Conservation (phyloP, 2,113 vertebrate species). For the Daphoenositta chrysoptera region DNA sequence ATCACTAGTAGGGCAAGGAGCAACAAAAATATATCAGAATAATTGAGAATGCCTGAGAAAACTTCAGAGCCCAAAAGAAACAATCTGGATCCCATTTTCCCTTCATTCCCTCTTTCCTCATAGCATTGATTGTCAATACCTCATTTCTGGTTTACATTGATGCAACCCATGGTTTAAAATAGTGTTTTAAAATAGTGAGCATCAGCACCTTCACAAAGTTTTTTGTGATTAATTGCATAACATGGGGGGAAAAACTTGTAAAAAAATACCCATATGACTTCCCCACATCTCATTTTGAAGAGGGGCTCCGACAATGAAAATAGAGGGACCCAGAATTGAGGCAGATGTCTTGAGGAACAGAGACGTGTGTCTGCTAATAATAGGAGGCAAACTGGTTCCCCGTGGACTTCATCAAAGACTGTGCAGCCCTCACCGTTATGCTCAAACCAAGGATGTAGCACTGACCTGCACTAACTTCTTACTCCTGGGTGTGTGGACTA, state of each 20-base stretch:
- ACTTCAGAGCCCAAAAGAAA: not conserved
- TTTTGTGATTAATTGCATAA: not conserved
- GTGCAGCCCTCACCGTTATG: accelerated
- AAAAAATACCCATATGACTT: not conserved
- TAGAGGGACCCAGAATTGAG: not conserved
- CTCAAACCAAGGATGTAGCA: not conserved
- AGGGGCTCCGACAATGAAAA: not conserved
- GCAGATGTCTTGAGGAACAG: not conserved
- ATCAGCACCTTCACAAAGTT: not conserved
- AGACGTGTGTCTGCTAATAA: not conserved
- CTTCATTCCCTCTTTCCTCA: not conserved
- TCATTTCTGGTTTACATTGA: not conserved
- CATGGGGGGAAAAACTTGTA: accelerated
- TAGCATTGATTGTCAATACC: not conserved
- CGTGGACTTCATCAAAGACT: not conserved
- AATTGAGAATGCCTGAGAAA: conserved; percentile 11
- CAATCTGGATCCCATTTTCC: not conserved
- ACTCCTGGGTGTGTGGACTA: not conserved
- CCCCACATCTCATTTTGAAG: not conserved
- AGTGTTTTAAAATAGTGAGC: not conserved
- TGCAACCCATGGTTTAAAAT: not conserved
- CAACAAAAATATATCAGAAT: conserved; percentile 2
- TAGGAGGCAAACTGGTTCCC: not conserved
- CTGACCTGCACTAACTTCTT: not conserved
- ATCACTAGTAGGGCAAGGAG: conserved; percentile 25